A percentile compares a stretch with the other conserved stretches of the same genome.
phyloP scores from a whole-genome alignment of 2,113 vertebrate species.

The Gallinago media region DNA sequence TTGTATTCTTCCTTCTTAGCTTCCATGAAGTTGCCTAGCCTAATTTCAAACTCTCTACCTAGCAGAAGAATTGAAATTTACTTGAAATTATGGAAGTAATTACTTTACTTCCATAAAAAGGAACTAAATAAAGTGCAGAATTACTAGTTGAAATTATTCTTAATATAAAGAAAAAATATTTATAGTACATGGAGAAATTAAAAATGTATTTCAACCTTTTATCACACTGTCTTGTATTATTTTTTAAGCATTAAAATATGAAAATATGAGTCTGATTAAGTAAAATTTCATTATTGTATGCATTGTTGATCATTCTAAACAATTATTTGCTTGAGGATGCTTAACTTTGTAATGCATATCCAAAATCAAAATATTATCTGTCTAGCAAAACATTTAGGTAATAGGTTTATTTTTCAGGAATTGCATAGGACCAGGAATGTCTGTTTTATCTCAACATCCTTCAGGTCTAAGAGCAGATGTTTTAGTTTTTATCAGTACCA shows the following conservation, averaged over 20 bases:
- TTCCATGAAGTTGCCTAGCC: neutral
- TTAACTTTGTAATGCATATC: neutral
- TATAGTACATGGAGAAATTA: neutral
- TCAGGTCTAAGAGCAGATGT: slow-evolving; percentile 8
- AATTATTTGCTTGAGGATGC: neutral
- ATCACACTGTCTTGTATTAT: neutral
- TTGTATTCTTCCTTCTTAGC: neutral
- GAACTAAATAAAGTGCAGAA: neutral
- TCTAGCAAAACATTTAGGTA: neutral
- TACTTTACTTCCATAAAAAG: neutral
- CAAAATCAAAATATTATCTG: neutral
- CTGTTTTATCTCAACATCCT: neutral
- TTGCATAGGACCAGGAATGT: neutral
- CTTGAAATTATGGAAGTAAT: neutral
- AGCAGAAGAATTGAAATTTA: neutral
- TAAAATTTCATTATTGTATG: neutral
- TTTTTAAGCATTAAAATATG: neutral
- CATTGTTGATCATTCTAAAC: neutral
- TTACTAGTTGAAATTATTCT: neutral
- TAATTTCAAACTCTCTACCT: neutral
- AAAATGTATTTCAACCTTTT: neutral
- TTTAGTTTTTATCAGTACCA: neutral
- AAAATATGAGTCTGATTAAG: neutral
- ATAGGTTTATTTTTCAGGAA: neutral
- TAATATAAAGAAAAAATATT: neutral